phyloP scores from a whole-genome alignment of 2,797 vertebrate species.

The Microctenopoma lineatum region DNA sequence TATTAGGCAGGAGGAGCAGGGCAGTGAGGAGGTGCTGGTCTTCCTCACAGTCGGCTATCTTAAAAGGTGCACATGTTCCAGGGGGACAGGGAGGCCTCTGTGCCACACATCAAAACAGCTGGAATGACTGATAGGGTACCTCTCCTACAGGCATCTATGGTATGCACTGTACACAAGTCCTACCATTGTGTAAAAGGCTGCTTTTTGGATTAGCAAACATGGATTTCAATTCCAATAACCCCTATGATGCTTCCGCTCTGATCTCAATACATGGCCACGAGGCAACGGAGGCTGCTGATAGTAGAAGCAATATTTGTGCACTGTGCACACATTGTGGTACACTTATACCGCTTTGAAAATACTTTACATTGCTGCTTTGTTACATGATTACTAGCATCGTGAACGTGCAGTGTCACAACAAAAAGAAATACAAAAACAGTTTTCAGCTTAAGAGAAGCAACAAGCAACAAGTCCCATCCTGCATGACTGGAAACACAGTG shows the following conservation, averaged over 20 bases:
- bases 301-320: conserved; percentile 46
- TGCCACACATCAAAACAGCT: conserved; percentile 79
- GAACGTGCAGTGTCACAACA: neutral
- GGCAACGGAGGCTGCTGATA: conserved; percentile 26
- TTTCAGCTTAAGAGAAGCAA: neutral
- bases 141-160: conserved; percentile 75
- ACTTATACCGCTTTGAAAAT: neutral
- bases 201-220: conserved; percentile 71
- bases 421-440: neutral
- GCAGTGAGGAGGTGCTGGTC: conserved; percentile 38
- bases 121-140: conserved; percentile 78
- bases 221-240: conserved; percentile 67
- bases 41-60: conserved; percentile 75
- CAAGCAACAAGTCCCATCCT: conserved; percentile 19
- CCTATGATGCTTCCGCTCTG: conserved; percentile 64
- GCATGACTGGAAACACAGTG: conserved; percentile 32
- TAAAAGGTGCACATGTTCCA: conserved; percentile 67
- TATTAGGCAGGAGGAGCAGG: conserved; percentile 58
- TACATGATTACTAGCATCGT: neutral
- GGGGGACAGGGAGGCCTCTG: conserved; percentile 76
- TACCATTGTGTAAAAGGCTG: conserved; percentile 67
- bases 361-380: neutral
- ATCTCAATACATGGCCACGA: conserved; percentile 36
- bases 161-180: conserved; percentile 79
- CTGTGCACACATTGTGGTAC: conserved; percentile 13